Percentiles rank a stretch among this genome's conserved stretches.
Conservation (phyloP, 2,797 vertebrate species). For the Takifugu ocellatus region DNA sequence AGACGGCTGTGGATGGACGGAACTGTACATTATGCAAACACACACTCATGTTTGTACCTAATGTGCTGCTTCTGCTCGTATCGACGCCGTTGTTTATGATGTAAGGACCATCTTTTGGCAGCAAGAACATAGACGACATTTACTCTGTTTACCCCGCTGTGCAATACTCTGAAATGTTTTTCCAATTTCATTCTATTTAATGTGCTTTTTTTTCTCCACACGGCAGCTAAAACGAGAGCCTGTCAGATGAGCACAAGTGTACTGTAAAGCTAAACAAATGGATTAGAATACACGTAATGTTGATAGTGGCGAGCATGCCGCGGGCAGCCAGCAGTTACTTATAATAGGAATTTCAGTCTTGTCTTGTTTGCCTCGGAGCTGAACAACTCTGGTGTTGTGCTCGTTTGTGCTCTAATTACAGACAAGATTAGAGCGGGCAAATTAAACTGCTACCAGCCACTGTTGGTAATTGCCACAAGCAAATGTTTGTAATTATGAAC, state of each 20-base stretch:
- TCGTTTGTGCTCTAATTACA: conserved; percentile 86
- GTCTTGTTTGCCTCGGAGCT: conserved; percentile 78
- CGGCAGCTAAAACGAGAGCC: conserved; percentile 44
- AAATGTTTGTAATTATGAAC: conserved; percentile 89
- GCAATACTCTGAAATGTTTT: conserved; percentile 54
- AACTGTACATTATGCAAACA: not conserved
- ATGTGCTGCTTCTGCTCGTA: conserved; percentile 30
- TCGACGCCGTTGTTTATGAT: conserved; percentile 34
- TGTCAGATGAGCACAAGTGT: conserved; percentile 52
- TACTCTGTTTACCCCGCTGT: conserved; percentile 14
- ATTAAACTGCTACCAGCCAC: conserved; percentile 84
- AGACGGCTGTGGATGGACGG: not conserved
- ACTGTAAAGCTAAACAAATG: conserved; percentile 67
- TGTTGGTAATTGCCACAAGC: conserved; percentile 86
- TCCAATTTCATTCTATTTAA: conserved; percentile 47
- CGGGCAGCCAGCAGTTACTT: conserved; percentile 69
- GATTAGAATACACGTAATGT: conserved; percentile 70
- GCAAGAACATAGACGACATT: conserved; percentile 43
- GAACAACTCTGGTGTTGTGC: conserved; percentile 75
- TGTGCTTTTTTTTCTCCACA: conserved; percentile 30
- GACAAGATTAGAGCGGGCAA: conserved; percentile 83
- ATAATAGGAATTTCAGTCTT: conserved; percentile 75
- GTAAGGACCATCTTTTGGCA: conserved; percentile 32
- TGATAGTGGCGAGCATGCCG: conserved; percentile 51
- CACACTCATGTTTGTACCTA: conserved; percentile 7